Percentiles rank a stretch among this genome's conserved stretches.
These are phyloP conservation scores for Carabus problematicus DNA, from an alignment of 2,888 invertebrate genomes.

Conservation along the genomic window DNA sequence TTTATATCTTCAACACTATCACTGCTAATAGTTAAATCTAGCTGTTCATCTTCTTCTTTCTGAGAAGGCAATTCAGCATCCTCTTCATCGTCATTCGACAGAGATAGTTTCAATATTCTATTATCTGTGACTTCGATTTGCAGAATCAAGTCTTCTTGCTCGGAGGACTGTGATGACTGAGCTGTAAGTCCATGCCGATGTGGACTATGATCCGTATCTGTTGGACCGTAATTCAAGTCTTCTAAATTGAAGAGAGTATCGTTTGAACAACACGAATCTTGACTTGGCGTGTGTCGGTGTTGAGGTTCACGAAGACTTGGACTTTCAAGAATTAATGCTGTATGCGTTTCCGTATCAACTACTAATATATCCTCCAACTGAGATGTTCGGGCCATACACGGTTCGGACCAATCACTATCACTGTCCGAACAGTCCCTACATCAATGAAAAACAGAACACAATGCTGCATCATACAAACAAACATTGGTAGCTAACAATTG, in stretches of 20 bases:
- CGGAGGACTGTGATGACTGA: constrained; percentile 14
- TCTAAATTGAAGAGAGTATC: constrained; percentile 70
- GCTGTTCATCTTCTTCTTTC: no score
- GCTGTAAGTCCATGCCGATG: constrained; percentile 19
- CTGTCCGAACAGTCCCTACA: constrained; percentile 49
- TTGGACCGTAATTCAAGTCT: constrained; percentile 56
- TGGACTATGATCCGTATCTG: constrained; percentile 47
- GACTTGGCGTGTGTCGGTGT: constrained; percentile 63
- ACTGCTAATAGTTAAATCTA: no score
- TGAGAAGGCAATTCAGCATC: no score
- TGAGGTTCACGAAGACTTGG: constrained; percentile 52
- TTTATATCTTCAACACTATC: constrained; percentile 5
- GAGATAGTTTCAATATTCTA: constrained; percentile 17
- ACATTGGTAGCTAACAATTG: neutral
- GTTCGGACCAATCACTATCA: constrained; percentile 57
- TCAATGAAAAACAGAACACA: constrained; percentile 4
- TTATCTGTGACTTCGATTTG: constrained; percentile 32
- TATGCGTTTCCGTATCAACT: constrained; percentile 62
- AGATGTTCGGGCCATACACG: constrained; percentile 48
- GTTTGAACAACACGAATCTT: constrained; percentile 71
- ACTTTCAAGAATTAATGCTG: constrained; percentile 61
- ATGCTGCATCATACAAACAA: neutral
- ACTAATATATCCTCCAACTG: constrained; percentile 56
- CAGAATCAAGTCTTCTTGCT: constrained; percentile 20
- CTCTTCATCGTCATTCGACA: constrained; percentile 2